phyloP scores from a whole-genome alignment of 2,888 invertebrate species.

The Encarsia formosa region DNA sequence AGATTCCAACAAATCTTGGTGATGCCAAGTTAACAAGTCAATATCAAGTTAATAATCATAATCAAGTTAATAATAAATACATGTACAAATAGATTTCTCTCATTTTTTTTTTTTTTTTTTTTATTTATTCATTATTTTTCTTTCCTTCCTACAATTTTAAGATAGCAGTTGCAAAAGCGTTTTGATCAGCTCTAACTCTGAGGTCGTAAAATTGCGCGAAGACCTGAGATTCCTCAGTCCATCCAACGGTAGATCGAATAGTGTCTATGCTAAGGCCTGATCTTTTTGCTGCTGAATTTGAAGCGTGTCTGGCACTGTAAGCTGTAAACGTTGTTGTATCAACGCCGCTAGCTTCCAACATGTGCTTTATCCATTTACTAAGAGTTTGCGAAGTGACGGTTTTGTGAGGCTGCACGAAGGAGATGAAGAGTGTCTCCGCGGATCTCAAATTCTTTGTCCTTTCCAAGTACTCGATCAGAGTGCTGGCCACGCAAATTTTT shows the following conservation, averaged over 20 bases:
- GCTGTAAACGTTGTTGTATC: constrained; percentile 15
- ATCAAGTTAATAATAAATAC: no score
- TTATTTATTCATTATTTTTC: no score
- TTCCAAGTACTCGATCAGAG: constrained; percentile 1
- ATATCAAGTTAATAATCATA: no score
- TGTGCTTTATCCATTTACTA: constrained; percentile 14
- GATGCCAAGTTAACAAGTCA: no score
- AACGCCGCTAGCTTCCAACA: constrained; percentile 9
- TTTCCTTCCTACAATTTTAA: no score
- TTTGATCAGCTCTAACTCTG: background rate
- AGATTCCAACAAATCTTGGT: no score
- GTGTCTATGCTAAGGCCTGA: constrained; percentile 11
- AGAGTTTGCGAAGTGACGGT: constrained; percentile 12
- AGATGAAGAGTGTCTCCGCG: background rate
- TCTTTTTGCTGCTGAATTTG: constrained; percentile 15
- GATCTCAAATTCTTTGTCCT: background rate
- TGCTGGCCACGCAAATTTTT: constrained; percentile 18
- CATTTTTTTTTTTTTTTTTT: no score
- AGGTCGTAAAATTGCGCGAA: constrained; percentile 6
- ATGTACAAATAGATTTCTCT: no score
- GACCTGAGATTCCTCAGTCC: constrained; percentile 2
- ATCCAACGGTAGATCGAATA: constrained; percentile 9
- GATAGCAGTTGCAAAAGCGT: background rate
- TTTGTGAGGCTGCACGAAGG: constrained; percentile 4
- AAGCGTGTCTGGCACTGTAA: constrained; percentile 13